Conservation (phyloP, 1,140 invertebrate species). For the Apis laboriosa region DNA sequence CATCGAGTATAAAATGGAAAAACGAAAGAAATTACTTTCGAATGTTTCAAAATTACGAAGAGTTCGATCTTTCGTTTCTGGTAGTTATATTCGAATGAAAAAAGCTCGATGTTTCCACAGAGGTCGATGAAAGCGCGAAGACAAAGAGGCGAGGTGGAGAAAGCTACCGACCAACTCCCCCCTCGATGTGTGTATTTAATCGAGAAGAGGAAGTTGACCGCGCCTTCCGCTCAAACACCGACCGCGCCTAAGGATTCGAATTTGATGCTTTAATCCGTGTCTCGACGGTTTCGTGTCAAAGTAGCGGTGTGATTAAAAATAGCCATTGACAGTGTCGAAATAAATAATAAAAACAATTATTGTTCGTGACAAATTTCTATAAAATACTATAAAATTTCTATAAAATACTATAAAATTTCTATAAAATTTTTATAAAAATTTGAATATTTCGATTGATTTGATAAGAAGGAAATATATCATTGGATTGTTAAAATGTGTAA, state of each 20-base stretch:
- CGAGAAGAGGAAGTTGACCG: conserved; percentile 20
- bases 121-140: neutral
- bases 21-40: too few species aligned
- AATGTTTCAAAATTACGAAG: neutral
- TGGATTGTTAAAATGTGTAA: too few species aligned
- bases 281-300: conserved; percentile 11
- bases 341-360: conserved; percentile 1
- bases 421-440: too few species aligned
- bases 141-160: conserved; percentile 16
- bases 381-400: too few species aligned
- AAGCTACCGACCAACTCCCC: neutral
- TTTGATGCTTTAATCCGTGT: conserved; percentile 25
- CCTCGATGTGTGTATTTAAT: conserved; percentile 2
- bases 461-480: too few species aligned
- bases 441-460: too few species aligned
- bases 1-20: too few species aligned
- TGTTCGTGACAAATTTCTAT: neutral
- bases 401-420: too few species aligned
- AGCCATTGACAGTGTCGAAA: neutral
- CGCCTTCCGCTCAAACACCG: conserved; percentile 35
- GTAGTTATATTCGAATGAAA: neutral
- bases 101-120: conserved; percentile 8
- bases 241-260: conserved; percentile 29
- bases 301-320: conserved; percentile 28
- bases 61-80: neutral